phyloP scores from a whole-genome alignment of 2,113 vertebrate genomes.

The Sylvietta virens region DNA sequence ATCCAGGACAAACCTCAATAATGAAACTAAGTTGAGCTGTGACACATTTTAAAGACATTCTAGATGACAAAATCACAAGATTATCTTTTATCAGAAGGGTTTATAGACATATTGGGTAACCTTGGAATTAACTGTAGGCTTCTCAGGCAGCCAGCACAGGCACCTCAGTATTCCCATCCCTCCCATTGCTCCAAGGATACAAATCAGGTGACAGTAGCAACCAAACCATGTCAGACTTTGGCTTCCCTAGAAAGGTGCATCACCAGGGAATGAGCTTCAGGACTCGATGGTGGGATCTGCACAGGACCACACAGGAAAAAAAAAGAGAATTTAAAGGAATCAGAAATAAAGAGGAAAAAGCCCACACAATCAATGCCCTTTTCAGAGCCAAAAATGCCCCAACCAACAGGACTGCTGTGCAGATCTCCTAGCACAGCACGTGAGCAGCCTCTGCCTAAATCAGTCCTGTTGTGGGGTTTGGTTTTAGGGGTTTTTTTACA shows the following conservation, averaged over 20 bases:
- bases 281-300: neutral
- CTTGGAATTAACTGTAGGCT: neutral
- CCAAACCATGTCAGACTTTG: neutral
- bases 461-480: neutral
- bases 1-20: neutral
- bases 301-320: neutral
- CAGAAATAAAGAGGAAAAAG: neutral
- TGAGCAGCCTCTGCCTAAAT: neutral
- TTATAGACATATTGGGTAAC: neutral
- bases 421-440: neutral
- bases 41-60: neutral
- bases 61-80: neutral
- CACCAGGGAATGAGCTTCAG: neutral
- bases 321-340: neutral
- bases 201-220: neutral
- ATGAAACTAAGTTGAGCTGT: neutral
- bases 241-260: neutral
- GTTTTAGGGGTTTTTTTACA: neutral
- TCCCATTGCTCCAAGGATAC: neutral
- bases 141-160: neutral
- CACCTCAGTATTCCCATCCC: neutral
- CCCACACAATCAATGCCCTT: neutral
- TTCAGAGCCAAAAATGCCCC: neutral
- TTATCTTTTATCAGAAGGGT: neutral
- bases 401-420: neutral